phyloP scores from a whole-genome alignment of 2,888 invertebrate species.

The Rugalucina vietnamica region DNA sequence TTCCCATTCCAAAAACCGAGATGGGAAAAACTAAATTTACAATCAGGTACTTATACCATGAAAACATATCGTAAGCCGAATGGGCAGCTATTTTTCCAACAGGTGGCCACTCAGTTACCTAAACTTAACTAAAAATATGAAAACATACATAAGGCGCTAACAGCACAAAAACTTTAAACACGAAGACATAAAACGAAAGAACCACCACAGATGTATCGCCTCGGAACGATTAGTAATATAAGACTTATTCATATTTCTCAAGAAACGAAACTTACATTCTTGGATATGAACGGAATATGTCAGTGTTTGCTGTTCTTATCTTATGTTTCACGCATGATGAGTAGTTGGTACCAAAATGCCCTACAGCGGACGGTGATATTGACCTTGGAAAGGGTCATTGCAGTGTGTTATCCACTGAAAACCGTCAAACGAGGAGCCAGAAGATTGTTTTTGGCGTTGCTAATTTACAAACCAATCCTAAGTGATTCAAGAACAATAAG shows the following conservation, averaged over 20 bases:
- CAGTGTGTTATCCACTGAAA: slow-evolving; percentile 79
- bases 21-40: no score
- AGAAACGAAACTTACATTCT: slow-evolving; percentile 51
- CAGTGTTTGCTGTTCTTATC: slow-evolving; percentile 90
- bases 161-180: no score
- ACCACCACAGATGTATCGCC: no score
- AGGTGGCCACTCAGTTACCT: no score
- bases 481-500: slow-evolving; percentile 51
- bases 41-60: no score
- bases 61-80: no score
- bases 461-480: slow-evolving; percentile 78
- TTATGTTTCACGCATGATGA: slow-evolving; percentile 78
- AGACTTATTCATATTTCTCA: slow-evolving; percentile 64
- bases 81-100: no score
- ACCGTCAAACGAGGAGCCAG: slow-evolving; percentile 65
- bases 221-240: no score
- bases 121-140: no score
- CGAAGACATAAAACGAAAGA: no score
- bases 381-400: slow-evolving; percentile 80
- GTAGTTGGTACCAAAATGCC: slow-evolving; percentile 81
- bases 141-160: no score
- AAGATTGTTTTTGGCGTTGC: slow-evolving; percentile 67
- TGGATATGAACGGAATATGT: slow-evolving; percentile 82
- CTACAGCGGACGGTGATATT: slow-evolving; percentile 80
- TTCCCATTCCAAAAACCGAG: no score